These are phyloP conservation scores for Heliconius sara DNA, from an alignment of 2,888 invertebrate species.

Conservation along the genomic window DNA sequence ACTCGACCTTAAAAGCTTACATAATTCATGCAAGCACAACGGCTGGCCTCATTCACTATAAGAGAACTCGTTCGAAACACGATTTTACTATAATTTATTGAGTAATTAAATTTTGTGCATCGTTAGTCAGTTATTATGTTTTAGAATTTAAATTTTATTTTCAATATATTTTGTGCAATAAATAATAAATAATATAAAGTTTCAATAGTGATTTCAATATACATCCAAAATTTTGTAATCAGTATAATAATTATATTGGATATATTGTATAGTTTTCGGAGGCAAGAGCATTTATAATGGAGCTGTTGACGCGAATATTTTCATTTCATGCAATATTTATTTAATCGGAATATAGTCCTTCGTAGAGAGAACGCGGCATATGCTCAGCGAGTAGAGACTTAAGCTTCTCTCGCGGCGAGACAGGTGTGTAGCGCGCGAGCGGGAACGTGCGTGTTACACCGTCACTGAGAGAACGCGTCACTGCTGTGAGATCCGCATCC, in stretches of 20 bases:
- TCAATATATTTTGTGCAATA: not conserved
- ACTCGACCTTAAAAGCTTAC: slow-evolving; percentile 63
- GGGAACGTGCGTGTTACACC: slow-evolving; percentile 92
- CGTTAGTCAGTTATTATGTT: not conserved
- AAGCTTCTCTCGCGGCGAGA: slow-evolving; percentile 90
- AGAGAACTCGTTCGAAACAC: slow-evolving; percentile 49
- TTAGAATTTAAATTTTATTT: not conserved
- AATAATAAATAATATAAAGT: not conserved
- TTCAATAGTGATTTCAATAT: not conserved
- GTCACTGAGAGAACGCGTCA: slow-evolving; percentile 90
- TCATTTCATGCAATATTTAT: slow-evolving; percentile 1
- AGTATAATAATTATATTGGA: not conserved
- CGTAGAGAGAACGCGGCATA: slow-evolving; percentile 91
- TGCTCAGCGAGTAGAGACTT: slow-evolving; percentile 92
- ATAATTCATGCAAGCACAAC: slow-evolving; percentile 59
- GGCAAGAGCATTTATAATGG: not conserved
- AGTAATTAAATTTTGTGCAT: slow-evolving; percentile 38
- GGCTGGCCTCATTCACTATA: slow-evolving; percentile 59
- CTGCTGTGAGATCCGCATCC: slow-evolving; percentile 90
- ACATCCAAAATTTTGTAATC: not conserved
- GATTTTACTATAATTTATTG: slow-evolving; percentile 43
- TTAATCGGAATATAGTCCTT: slow-evolving; percentile 87
- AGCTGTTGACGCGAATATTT: not conserved
- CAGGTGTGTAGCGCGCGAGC: slow-evolving; percentile 92
- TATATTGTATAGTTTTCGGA: not conserved